These are phyloP conservation scores for Keiferia lycopersicella DNA, from an alignment of 2,888 invertebrate species.

Conservation along the genomic window DNA sequence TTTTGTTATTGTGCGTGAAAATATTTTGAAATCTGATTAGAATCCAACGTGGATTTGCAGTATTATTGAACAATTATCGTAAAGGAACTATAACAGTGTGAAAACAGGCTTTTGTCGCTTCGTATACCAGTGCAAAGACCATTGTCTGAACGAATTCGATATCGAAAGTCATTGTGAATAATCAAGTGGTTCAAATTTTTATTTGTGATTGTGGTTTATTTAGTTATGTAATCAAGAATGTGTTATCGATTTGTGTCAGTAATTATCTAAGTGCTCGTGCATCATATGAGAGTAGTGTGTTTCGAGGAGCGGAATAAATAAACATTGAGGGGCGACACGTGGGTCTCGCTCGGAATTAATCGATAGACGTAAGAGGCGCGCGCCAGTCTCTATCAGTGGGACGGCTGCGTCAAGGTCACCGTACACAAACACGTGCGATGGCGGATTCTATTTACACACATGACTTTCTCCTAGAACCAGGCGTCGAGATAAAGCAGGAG, in stretches of 20 bases:
- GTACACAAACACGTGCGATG: constrained; percentile 81
- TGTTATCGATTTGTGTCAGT: constrained; percentile 44
- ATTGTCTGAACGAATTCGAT: constrained; percentile 52
- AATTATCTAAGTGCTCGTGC: constrained; percentile 42
- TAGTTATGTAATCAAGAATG: constrained; percentile 71
- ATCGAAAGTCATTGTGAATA: constrained; percentile 77
- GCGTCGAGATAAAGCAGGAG: constrained; percentile 84
- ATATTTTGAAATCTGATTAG: constrained; percentile 45
- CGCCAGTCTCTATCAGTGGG: constrained; percentile 76
- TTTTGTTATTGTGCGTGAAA: constrained; percentile 74
- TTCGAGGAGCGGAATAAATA: constrained; percentile 51
- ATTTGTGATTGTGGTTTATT: constrained; percentile 55
- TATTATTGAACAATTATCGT: constrained; percentile 10
- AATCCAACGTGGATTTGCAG: constrained; percentile 34
- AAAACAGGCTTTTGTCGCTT: not conserved
- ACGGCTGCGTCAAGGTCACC: constrained; percentile 77
- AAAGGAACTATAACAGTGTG: not conserved
- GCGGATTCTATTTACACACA: constrained; percentile 83
- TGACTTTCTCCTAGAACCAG: constrained; percentile 83
- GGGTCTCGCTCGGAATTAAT: constrained; percentile 70
- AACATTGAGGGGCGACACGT: constrained; percentile 68
- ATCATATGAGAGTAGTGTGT: constrained; percentile 31
- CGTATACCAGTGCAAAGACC: constrained; percentile 30
- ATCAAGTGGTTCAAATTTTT: constrained; percentile 59
- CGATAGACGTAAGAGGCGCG: constrained; percentile 76